Evolutionary conservation across 2,113 vertebrate species (phyloP).

Genomic region (Crotalus horridus): DNA sequence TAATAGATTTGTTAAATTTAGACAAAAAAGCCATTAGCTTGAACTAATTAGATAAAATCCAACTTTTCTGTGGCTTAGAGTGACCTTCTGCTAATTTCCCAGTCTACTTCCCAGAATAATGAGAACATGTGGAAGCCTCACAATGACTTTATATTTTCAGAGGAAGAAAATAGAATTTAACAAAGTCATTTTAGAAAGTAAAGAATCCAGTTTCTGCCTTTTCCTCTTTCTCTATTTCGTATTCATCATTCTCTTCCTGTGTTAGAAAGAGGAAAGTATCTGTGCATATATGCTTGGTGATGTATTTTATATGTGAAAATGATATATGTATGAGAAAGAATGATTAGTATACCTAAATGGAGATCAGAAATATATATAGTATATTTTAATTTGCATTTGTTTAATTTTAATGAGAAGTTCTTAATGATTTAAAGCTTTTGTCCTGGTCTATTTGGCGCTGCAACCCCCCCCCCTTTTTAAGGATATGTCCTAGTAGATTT

Average conservation of each 20-base stretch:
- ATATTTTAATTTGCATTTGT: neutral
- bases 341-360: neutral
- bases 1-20: neutral
- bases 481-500: neutral
- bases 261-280: neutral
- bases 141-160: slow-evolving; percentile 5
- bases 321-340: neutral
- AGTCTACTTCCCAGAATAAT: neutral
- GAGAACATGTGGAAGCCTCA: neutral
- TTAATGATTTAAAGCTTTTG: neutral
- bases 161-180: slow-evolving; percentile 34
- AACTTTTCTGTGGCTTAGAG: neutral
- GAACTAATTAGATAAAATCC: neutral
- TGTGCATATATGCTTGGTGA: neutral
- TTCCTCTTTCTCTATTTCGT: neutral
- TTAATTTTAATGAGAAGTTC: neutral
- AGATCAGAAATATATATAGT: neutral
- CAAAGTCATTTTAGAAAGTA: slow-evolving; percentile 25
- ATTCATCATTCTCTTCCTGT: neutral
- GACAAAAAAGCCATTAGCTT: neutral
- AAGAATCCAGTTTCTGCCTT: neutral
- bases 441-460: neutral
- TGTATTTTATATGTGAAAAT: neutral
- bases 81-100: neutral
- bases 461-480: neutral